Conservation (phyloP, 2,797 vertebrate species). For the Gymnoscopelus braueri region DNA sequence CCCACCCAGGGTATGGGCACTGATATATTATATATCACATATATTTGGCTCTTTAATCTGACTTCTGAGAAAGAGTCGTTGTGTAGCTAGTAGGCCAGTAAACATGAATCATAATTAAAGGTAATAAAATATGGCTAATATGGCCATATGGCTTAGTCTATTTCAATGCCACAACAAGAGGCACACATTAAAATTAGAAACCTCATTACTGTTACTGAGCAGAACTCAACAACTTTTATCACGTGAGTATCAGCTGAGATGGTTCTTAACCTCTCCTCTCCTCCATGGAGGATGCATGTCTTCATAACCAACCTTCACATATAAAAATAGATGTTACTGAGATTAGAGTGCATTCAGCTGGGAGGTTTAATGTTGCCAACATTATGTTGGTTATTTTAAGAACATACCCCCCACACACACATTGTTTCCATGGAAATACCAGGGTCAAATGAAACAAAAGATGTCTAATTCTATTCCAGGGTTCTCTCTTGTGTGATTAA, state of each 20-base stretch:
- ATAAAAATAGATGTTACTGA: conserved; percentile 56
- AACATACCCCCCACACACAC: conserved; percentile 33
- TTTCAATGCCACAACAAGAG: too few species aligned
- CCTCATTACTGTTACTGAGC: too few species aligned
- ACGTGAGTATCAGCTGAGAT: conserved; percentile 13
- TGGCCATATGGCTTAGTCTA: too few species aligned
- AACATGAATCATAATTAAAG: too few species aligned
- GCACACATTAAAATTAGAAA: too few species aligned
- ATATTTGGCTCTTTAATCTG: background rate
- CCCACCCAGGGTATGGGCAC: too few species aligned
- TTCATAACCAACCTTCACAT: conserved; percentile 50
- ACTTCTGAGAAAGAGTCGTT: background rate
- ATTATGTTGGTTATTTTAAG: conserved; percentile 44
- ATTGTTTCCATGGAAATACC: conserved; percentile 55
- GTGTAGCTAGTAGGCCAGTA: too few species aligned
- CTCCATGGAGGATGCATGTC: conserved; percentile 20
- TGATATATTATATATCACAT: background rate
- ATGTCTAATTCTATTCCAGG: conserved; percentile 13
- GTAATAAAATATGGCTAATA: too few species aligned
- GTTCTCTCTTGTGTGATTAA: conserved; percentile 19
- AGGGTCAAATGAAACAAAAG: conserved; percentile 57
- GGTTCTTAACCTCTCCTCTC: conserved; percentile 23
- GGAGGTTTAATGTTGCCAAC: conserved; percentile 41
- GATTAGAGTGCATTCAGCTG: conserved; percentile 52
- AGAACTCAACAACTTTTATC: background rate